Base-by-base conservation (phyloP, 2,797 vertebrate species). In the Emydoidea blandingii region DNA sequence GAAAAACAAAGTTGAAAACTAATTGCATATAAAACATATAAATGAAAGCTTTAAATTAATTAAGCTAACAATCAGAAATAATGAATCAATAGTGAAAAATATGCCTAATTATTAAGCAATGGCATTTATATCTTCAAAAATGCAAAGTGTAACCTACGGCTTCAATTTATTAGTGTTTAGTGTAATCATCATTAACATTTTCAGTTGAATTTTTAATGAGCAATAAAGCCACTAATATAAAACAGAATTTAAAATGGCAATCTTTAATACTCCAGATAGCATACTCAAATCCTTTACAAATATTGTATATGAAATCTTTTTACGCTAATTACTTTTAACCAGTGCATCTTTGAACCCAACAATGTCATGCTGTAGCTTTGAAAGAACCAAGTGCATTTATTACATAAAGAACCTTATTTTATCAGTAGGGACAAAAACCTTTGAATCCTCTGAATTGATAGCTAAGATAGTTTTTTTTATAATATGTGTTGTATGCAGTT, bases 111-210 rank as follows among this genome's bases (percentile, higher is more conserved):
- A 98, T 97, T 97, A 98, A 97, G 96, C 91, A 49, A 89, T 97
- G 96, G 97, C 97, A 96, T 97, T 98, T 98, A 97, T 97, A 94
- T 96, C 97, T 93, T 94, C 94, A 96, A 94, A 95, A 96, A 97
- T 96, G 92, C 94, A 96, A 95, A 96, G 95, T 94, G 89, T 92
- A 97, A 98, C 97, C 95, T 94, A 95, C 97, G 98, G 97, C 96
- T 96, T 96, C 94, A 96, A 90, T 97, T 98, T 98, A 97, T 98
- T 98, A 97, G 95, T 94, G 97, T 97, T 98, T 96, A 97, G 95
- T 97, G 91, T 94, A 98, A 98, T 98, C 97, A 98, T 98, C 98
- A 98, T 98, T 98, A 98, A 97, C 97, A 96, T 97, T 98, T 96
- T 97, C 94, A 91, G 96, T 92, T 95, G 93, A 95, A 97, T 98